Conservation (phyloP, 1,140 invertebrate genomes). For the Drosophila nebulosa region DNA sequence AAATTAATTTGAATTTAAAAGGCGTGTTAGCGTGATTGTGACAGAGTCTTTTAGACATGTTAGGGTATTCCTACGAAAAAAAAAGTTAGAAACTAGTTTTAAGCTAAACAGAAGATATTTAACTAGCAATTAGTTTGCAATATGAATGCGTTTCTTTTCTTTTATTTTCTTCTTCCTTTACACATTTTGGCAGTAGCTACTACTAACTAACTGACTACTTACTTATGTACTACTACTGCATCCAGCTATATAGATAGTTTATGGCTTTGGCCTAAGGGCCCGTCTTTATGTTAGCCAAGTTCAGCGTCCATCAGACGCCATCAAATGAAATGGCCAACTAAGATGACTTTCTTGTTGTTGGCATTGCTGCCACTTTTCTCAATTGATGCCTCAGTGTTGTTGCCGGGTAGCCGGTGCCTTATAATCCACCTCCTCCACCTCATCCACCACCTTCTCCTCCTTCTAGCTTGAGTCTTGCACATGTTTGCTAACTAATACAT, state of each 20-base stretch:
- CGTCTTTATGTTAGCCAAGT: constrained; percentile 34
- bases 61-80: too few species aligned
- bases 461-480: background rate
- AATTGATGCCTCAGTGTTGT: constrained; percentile 19
- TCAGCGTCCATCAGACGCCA: constrained; percentile 35
- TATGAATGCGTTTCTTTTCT: background rate
- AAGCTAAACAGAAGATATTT: too few species aligned
- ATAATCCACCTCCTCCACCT: constrained; percentile 34
- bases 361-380: constrained; percentile 29
- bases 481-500: background rate
- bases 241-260: background rate
- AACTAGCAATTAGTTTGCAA: background rate
- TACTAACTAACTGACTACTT: too few species aligned
- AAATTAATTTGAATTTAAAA: too few species aligned
- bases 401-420: constrained; percentile 35
- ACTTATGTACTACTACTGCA: too few species aligned
- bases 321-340: constrained; percentile 48
- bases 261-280: constrained; percentile 24
- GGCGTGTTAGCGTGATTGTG: too few species aligned
- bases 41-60: too few species aligned
- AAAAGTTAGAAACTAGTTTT: too few species aligned
- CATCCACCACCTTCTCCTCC: constrained; percentile 10
- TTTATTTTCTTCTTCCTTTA: background rate
- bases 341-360: constrained; percentile 15
- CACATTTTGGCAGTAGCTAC: background rate